phyloP scores from a whole-genome alignment of 2,113 vertebrate genomes.

The Gasterosteus nipponicus region DNA sequence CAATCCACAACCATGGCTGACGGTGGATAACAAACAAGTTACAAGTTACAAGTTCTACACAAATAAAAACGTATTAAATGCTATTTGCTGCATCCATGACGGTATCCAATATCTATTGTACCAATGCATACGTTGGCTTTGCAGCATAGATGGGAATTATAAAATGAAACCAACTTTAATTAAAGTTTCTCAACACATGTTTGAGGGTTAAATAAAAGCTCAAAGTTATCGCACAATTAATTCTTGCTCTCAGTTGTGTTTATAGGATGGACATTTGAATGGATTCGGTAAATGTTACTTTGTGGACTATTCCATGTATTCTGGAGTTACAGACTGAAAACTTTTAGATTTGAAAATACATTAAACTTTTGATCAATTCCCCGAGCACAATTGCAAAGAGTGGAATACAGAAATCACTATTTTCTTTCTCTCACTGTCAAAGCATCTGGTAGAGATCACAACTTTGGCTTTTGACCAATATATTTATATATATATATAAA shows the following conservation, averaged over 20 bases:
- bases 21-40: neutral
- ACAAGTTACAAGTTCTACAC: neutral
- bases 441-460: neutral
- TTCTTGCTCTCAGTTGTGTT: neutral
- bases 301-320: neutral
- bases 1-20: neutral
- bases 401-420: neutral
- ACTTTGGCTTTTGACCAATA: neutral
- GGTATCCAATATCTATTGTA: neutral
- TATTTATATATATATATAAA: neutral
- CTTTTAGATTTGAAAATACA: neutral
- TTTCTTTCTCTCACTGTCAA: neutral
- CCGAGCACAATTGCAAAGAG: neutral
- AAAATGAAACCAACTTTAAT: neutral
- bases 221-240: neutral
- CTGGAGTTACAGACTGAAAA: neutral
- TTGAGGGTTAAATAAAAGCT: neutral
- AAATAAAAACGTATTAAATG: neutral
- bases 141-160: neutral
- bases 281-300: neutral
- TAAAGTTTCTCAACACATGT: slow-evolving; percentile 2
- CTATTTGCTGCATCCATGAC: neutral
- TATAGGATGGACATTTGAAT: neutral
- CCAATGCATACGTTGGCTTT: neutral
- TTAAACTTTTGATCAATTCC: neutral